Evolutionary conservation across 2,797 vertebrate species (phyloP).

Genomic region (Simalia tracyae): DNA sequence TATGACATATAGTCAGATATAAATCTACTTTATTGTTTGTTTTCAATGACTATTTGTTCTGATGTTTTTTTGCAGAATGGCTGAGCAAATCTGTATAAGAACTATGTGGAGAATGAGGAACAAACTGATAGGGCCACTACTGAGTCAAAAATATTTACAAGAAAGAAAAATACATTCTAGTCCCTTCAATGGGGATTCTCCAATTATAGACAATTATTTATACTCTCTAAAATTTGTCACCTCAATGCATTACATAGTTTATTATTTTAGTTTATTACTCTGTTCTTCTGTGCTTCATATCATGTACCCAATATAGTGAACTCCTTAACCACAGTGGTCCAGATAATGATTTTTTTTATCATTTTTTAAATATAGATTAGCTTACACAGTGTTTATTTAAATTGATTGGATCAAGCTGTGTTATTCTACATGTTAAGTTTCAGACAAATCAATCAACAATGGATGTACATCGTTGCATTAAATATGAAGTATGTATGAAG

Average conservation of each 20-base stretch:
- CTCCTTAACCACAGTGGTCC: background rate
- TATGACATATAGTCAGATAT: background rate
- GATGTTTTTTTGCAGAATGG: background rate
- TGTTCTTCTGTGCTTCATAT: background rate
- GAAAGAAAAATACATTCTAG: background rate
- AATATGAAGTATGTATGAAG: background rate
- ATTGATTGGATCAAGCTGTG: background rate
- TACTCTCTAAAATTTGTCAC: background rate
- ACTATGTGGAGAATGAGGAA: background rate
- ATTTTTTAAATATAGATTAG: too few relatives aligned
- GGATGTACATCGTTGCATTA: background rate
- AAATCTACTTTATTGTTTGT: slow-evolving; percentile 7
- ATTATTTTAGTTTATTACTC: background rate
- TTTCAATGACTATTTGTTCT: slow-evolving; percentile 4
- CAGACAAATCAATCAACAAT: background rate
- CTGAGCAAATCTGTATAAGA: background rate
- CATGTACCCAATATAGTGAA: background rate
- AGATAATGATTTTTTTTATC: background rate
- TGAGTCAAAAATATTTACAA: background rate
- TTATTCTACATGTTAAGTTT: background rate
- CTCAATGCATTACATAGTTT: background rate
- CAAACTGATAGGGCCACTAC: background rate
- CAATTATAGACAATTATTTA: background rate
- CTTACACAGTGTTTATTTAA: background rate
- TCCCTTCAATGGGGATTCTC: background rate